These are phyloP conservation scores for Hetaerina americana DNA, from an alignment of 1,140 invertebrate genomes.

Conservation along the genomic window DNA sequence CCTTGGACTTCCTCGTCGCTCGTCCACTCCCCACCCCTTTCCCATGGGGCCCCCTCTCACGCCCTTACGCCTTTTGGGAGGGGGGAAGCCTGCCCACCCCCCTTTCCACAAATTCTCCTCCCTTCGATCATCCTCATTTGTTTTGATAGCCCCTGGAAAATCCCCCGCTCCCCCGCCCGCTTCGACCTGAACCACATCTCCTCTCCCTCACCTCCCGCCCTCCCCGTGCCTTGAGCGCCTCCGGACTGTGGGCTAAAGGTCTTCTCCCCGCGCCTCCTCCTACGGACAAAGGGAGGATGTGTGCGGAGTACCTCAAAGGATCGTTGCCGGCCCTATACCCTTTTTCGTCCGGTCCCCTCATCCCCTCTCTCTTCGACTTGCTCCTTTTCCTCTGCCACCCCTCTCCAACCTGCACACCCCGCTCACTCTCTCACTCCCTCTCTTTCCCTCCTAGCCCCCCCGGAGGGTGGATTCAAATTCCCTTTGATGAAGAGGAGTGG, in stretches of 20 bases:
- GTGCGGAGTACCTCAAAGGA: background rate
- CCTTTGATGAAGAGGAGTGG: background rate
- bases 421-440: too few species aligned
- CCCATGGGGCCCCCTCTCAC: background rate
- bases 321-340: background rate
- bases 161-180: background rate
- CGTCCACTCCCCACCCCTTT: background rate
- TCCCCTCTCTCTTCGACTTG: too few species aligned
- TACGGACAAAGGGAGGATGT: background rate
- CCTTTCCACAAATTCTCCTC: background rate
- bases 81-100: too few species aligned
- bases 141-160: background rate
- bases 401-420: too few species aligned
- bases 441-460: too few species aligned
- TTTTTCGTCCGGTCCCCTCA: background rate
- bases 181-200: too few species aligned
- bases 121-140: background rate
- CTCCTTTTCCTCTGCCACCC: background rate
- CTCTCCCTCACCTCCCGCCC: too few species aligned
- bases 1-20: too few species aligned
- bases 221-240: background rate
- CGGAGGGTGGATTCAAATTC: background rate
- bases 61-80: too few species aligned
- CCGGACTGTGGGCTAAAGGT: background rate
- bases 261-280: background rate